A percentile compares a stretch with the other conserved stretches of the same genome.
These are phyloP conservation scores for Aptenodytes patagonicus DNA, from an alignment of 2,113 vertebrate genomes.

Conservation along the genomic window DNA sequence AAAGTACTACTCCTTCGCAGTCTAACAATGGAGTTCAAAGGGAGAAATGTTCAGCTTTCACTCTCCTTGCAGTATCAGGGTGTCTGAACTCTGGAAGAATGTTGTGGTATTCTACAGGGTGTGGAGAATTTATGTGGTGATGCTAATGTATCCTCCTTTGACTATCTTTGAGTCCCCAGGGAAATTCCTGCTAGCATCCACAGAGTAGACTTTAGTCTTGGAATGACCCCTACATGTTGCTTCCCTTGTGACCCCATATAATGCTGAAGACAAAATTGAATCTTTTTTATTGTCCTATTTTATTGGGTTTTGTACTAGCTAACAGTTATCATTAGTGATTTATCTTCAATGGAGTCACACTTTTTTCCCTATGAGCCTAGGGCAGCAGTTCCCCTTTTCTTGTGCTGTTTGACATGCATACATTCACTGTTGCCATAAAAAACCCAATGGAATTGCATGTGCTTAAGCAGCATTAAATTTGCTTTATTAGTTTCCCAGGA, in stretches of 20 bases:
- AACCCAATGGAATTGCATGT: neutral
- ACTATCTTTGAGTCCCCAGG: neutral
- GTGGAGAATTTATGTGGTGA: neutral
- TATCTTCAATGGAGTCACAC: neutral
- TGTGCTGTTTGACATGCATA: neutral
- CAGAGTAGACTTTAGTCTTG: neutral
- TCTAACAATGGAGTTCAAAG: neutral
- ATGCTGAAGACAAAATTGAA: neutral
- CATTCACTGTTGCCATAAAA: neutral
- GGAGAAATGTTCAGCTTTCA: neutral
- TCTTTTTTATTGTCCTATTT: neutral
- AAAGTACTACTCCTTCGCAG: neutral
- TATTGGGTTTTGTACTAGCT: neutral
- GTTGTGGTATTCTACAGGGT: neutral
- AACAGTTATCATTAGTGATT: neutral
- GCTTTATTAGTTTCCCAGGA: neutral
- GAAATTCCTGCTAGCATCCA: neutral
- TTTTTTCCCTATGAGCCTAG: neutral
- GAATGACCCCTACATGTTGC: neutral
- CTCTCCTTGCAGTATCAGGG: neutral
- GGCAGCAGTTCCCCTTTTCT: neutral
- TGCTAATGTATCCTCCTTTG: neutral
- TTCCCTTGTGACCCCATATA: neutral
- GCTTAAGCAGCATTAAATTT: neutral
- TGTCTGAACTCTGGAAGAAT: neutral